Base-by-base conservation (phyloP, 2,797 vertebrate species). In the Nannoperca obscura region DNA sequence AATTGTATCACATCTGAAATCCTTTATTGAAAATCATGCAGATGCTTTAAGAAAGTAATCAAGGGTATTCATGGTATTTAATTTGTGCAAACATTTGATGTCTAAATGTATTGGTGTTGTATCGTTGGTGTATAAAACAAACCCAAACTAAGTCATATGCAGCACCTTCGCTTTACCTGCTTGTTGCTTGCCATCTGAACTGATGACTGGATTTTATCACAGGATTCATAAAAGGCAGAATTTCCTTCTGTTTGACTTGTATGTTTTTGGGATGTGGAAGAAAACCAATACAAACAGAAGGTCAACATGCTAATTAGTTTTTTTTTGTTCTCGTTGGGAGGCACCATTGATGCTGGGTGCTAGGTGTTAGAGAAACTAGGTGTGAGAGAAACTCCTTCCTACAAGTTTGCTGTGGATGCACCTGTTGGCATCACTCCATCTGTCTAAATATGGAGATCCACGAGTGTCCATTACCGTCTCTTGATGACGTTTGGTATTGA, bases 381-480 rank as follows among this genome's bases (percentile, higher is more conserved):
- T n/a, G n/a, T n/a, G n/a, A n/a, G n/a, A n/a, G n/a, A n/a, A n/a
- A n/a, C n/a, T n/a, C n/a, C 59, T 73, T 77, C 65, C 47, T 70
- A 30, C n/a, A 54, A 69, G 36, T 38, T 38, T 38, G 36, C 36
- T 38, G 36, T 75, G 52, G 59, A 42, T 62, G 74, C 59, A 88
- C 76, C 81, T 80, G 74, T 74, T 79, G 79, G 78, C 76, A 12
- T 71, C 24, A 2, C 60, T 81, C 65, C 76, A 47, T 40, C 27
- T 36, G 69, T 81, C 78, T 83, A 83, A 86, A 89, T 86, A 65
- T 64, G 78, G 83, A 83, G 78, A 73, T 73, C 61, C 71, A 63
- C 0, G 12, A 82, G 49, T 72, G 77, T 86, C 66, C 65, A 74
- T 85, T 85, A 76, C 77, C 59, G 79, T 84, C 59, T 83, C 63